These are phyloP conservation scores for Callyntrura sp. DNA, from an alignment of 2,888 invertebrate species.

Conservation along the genomic window DNA sequence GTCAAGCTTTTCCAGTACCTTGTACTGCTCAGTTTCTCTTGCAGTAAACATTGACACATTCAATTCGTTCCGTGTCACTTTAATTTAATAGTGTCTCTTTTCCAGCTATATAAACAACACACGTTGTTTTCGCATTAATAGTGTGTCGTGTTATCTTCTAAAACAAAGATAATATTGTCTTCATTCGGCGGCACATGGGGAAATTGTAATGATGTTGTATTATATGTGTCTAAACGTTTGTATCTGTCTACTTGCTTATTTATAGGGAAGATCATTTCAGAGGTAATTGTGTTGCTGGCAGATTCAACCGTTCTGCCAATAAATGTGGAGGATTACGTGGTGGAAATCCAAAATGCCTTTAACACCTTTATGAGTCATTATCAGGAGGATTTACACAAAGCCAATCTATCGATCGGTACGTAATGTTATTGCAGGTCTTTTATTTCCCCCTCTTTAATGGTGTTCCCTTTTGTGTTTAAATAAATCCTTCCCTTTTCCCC, in stretches of 20 bases:
- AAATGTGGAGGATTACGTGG: conserved; percentile 84
- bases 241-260: conserved; percentile 3
- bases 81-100: conserved; percentile 8
- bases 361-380: conserved; percentile 83
- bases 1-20: not conserved
- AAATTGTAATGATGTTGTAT: not conserved
- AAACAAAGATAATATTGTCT: conserved; percentile 35
- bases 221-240: not conserved
- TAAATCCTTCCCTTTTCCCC: not conserved
- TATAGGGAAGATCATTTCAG: conserved; percentile 82
- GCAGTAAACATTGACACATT: conserved; percentile 9
- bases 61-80: conserved; percentile 26
- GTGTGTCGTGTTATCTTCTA: not conserved
- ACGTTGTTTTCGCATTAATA: not conserved
- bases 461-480: conserved; percentile 5
- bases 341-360: conserved; percentile 83
- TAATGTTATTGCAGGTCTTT: not conserved
- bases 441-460: not conserved
- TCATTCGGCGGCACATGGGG: not conserved
- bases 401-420: conserved; percentile 83
- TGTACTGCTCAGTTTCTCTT: not conserved
- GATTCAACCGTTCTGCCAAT: conserved; percentile 83
- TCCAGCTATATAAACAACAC: not conserved
- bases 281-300: conserved; percentile 81
- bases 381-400: conserved; percentile 83